A percentile compares a stretch with the other conserved stretches of the same genome.
These are phyloP conservation scores for Creontiades dilutus DNA, from an alignment of 2,888 invertebrate species.

Conservation along the genomic window DNA sequence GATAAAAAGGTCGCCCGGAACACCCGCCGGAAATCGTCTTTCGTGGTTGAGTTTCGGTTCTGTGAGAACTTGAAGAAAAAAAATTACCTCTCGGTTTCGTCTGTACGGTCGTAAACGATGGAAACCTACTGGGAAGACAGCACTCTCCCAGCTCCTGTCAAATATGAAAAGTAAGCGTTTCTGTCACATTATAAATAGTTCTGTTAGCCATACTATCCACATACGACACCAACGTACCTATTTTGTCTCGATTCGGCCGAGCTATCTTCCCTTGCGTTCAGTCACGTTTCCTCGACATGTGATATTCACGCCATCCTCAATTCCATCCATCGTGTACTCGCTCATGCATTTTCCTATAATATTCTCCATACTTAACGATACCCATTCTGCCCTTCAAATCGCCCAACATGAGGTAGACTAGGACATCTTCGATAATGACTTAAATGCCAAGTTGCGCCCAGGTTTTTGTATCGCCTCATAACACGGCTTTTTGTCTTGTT, in stretches of 20 bases:
- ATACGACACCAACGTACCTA: no score
- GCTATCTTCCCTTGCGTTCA: not conserved
- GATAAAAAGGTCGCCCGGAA: no score
- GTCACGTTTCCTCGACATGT: conserved; percentile 67
- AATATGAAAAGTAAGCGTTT: conserved; percentile 64
- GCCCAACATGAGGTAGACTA: not conserved
- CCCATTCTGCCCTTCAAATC: not conserved
- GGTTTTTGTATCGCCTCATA: not conserved
- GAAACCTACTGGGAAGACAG: conserved; percentile 67
- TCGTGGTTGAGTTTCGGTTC: not conserved
- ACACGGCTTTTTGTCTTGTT: conserved; percentile 74
- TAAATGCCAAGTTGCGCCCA: not conserved
- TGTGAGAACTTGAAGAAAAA: no score
- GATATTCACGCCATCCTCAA: not conserved
- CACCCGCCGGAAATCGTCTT: not conserved
- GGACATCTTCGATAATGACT: not conserved
- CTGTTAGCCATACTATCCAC: no score
- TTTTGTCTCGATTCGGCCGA: no score
- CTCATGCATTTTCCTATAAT: no score
- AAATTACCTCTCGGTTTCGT: not conserved
- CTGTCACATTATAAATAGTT: no score
- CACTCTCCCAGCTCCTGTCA: conserved; percentile 52
- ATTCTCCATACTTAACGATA: no score
- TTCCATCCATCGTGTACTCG: not conserved
- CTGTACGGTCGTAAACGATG: not conserved